Evolutionary conservation across 64 coral and sea anemone genomes (phyloP).

Genomic region (Stichodactyla mertensii): DNA sequence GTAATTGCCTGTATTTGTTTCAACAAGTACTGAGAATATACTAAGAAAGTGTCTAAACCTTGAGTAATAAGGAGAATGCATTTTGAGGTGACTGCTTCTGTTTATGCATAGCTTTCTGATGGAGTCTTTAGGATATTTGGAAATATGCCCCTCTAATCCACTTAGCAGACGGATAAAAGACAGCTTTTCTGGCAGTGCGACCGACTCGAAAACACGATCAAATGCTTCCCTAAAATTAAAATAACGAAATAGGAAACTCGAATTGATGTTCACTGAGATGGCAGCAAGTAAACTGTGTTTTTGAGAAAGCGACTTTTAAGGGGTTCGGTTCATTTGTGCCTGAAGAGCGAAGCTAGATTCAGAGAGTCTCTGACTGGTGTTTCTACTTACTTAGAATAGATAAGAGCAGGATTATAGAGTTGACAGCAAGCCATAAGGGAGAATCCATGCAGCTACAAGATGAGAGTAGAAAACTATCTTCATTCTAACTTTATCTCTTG

Average conservation of each 20-base stretch:
- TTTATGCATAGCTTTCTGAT: not conserved
- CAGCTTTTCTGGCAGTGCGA: not conserved
- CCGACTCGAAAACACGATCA: not conserved
- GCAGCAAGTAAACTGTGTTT: not conserved
- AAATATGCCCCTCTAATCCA: slow-evolving; percentile 1
- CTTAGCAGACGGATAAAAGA: not conserved
- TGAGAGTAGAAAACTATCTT: not conserved
- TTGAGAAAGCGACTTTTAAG: not conserved
- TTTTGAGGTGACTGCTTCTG: not conserved
- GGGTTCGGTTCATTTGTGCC: not conserved
- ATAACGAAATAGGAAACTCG: not conserved
- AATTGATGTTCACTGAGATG: not conserved
- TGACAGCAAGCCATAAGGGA: slow-evolving; percentile 2
- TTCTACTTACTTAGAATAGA: not conserved
- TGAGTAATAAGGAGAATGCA: not conserved
- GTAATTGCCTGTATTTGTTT: not conserved
- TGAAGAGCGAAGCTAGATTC: not conserved
- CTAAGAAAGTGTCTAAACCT: not conserved
- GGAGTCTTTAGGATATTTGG: slow-evolving; percentile 3
- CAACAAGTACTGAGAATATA: not conserved
- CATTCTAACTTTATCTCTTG: not conserved
- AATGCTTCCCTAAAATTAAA: not conserved
- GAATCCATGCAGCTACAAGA: not conserved
- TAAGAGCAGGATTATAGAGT: slow-evolving; percentile 1
- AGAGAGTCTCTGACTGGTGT: not conserved